Evolutionary conservation across 2,888 invertebrate genomes (phyloP).

Genomic region (Melipona bicolor): DNA sequence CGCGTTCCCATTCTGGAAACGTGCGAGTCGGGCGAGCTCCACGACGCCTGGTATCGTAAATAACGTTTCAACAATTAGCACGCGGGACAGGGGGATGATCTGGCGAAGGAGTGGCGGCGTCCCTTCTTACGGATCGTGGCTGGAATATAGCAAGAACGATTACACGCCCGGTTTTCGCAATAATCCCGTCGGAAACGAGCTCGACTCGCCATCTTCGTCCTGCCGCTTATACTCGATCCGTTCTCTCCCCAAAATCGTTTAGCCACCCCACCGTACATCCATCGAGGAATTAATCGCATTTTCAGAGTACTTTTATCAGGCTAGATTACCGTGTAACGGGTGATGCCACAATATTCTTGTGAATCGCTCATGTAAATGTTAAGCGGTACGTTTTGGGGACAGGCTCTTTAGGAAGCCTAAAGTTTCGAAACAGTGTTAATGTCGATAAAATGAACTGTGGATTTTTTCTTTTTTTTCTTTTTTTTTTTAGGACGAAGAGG

Average conservation of each 20-base stretch:
- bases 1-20: conserved; percentile 69
- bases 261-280: not conserved
- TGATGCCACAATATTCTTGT: not conserved
- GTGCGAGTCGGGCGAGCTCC: conserved; percentile 60
- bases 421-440: not conserved
- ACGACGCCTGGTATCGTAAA: conserved; percentile 69
- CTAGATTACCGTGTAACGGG: not conserved
- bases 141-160: conserved; percentile 74
- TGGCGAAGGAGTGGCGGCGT: conserved; percentile 59
- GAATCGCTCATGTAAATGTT: not conserved
- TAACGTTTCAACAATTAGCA: conserved; percentile 75
- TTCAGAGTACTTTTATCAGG: not conserved
- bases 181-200: conserved; percentile 18
- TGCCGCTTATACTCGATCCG: conserved; percentile 40
- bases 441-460: not conserved
- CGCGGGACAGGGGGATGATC: conserved; percentile 40
- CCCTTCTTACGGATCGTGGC: conserved; percentile 56
- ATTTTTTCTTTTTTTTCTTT: too few species aligned
- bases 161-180: conserved; percentile 37
- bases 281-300: conserved; percentile 4
- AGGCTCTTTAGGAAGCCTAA: too few species aligned
- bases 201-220: conserved; percentile 36
- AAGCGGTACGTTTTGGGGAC: not conserved
- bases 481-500: not conserved
- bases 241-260: conserved; percentile 11